Evolutionary conservation across 2,888 invertebrate genomes (phyloP), one percentile per base, ranked within the genome.

Genomic region (Coleophora deauratella): DNA sequence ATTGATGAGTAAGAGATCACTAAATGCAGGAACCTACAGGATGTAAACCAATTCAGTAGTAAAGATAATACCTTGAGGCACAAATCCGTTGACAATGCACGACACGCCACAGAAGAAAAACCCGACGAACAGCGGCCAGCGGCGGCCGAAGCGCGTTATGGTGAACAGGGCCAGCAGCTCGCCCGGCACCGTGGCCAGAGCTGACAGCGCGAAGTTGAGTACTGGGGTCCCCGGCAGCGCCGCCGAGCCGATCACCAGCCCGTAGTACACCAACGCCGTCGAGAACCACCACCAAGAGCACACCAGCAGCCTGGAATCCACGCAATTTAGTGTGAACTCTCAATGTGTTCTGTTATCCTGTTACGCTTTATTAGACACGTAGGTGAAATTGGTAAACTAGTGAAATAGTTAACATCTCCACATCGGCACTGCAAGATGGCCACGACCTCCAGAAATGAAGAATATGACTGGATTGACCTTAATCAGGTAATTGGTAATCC

Each of bases 181-280:
- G 0, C 88, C 90, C 0, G 91, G 91, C 33, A 91, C 82, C 59
- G 74, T 90, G 11, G 88, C 80, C 10, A 88, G 49, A 0, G 87
- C 72, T 6, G 88, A 88, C 43, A 90, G 57, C 8, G 92, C 89
- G 57, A 91, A 93, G 68, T 93, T 93, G 7, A 91, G 55, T 61
- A 93, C 92, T 55, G 89, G 89, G 62, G 92, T 88, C 1, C 92
- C 93, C 27, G 88, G 87, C 37, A 94, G 72, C 0, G 89, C 84
- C 2, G 92, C 91, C 0, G 93, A 89, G 66, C 91, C 92, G 32
- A 93, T 77, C 0, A 91, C 91, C 14, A 94, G 68, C 0, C 93
- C 93, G 56, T 92, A 93, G 65, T 92, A 94, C 9, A 93, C 89
- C 48, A 93, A 88, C 0, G 91, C 90, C 54, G 90, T 90, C 0